Evolutionary conservation across 2,113 vertebrate species (phyloP).

Genomic region (Diphyllodes magnificus): DNA sequence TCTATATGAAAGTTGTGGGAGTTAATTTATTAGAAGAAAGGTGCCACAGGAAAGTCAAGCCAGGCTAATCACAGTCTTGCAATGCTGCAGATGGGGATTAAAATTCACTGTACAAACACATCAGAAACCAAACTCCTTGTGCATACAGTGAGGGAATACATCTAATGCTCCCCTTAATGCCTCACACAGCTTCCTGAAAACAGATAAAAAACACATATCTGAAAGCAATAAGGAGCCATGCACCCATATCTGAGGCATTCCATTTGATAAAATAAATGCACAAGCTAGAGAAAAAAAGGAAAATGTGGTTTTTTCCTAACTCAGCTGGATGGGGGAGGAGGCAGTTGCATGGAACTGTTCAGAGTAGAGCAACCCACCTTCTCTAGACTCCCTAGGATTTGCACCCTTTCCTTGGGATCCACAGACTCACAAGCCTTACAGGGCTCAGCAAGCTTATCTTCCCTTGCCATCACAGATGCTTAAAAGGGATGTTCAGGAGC

Average conservation of each 20-base stretch:
- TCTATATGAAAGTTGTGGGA: background rate
- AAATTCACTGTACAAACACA: background rate
- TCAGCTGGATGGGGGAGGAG: background rate
- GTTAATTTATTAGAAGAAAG: background rate
- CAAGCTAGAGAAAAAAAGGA: background rate
- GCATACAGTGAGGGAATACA: background rate
- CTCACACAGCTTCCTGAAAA: background rate
- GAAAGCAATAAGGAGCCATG: background rate
- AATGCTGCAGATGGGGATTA: background rate
- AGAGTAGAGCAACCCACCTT: background rate
- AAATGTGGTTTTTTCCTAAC: background rate
- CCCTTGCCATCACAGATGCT: background rate
- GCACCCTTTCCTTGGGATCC: background rate
- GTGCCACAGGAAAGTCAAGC: background rate
- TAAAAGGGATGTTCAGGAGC: background rate
- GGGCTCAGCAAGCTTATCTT: background rate
- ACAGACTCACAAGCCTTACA: background rate
- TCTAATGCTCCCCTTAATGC: background rate
- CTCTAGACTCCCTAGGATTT: background rate
- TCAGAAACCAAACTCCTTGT: background rate
- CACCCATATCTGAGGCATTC: background rate
- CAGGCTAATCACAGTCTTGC: background rate
- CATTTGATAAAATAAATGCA: background rate
- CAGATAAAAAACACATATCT: background rate
- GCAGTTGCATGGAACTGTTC: background rate